A percentile compares a stretch with the other conserved stretches of the same genome.
phyloP scores from a whole-genome alignment of 2,888 invertebrate species.

The Chloroclysta siterata region DNA sequence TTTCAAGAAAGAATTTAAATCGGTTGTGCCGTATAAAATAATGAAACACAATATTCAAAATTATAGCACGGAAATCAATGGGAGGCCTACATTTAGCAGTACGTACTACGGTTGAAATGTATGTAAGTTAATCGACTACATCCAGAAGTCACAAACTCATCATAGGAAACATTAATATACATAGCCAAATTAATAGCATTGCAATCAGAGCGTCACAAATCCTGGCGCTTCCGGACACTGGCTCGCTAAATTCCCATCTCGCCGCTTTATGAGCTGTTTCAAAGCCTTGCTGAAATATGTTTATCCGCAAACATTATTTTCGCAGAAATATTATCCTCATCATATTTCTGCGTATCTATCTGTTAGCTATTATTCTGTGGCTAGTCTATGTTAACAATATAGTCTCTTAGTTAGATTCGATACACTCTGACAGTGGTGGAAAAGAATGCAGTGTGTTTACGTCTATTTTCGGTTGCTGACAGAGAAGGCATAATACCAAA shows the following conservation, averaged over 20 bases:
- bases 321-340: slow-evolving; percentile 19
- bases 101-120: no score
- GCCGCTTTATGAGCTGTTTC: slow-evolving; percentile 36
- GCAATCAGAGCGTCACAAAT: slow-evolving; percentile 44
- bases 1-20: no score
- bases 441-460: slow-evolving; percentile 55
- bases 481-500: slow-evolving; percentile 73
- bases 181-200: slow-evolving; percentile 43
- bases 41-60: no score
- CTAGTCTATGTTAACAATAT: not conserved
- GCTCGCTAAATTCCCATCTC: slow-evolving; percentile 53
- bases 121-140: not conserved
- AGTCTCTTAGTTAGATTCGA: slow-evolving; percentile 8
- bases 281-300: slow-evolving; percentile 39
- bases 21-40: no score
- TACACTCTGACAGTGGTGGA: slow-evolving; percentile 32
- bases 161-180: slow-evolving; percentile 20
- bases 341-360: slow-evolving; percentile 3
- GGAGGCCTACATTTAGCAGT: no score
- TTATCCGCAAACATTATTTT: slow-evolving; percentile 40
- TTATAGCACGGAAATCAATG: no score
- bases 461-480: slow-evolving; percentile 80
- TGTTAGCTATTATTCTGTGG: slow-evolving; percentile 7
- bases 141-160: not conserved
- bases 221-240: slow-evolving; percentile 42